These are phyloP conservation scores for Pyrrhia umbra DNA, from an alignment of 2,888 invertebrate genomes.

Conservation along the genomic window DNA sequence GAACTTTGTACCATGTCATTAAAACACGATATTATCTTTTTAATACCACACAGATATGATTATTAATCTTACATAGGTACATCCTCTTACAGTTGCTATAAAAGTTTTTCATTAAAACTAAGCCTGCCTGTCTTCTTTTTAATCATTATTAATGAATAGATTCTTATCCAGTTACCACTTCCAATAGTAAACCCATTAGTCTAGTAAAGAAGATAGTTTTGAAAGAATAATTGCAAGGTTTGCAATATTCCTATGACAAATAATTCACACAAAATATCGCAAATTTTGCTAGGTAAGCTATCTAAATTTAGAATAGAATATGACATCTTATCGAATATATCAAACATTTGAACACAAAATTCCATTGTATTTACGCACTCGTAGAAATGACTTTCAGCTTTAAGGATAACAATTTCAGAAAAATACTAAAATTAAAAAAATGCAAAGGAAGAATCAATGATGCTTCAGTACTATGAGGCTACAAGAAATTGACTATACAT, in stretches of 20 bases:
- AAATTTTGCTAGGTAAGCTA: not conserved
- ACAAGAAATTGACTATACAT: slow-evolving; percentile 14
- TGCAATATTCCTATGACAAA: not conserved
- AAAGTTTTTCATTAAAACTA: too few species aligned
- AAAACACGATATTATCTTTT: not conserved
- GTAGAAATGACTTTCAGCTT: not conserved
- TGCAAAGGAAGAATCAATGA: slow-evolving; percentile 12
- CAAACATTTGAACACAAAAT: not conserved
- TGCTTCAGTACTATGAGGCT: slow-evolving; percentile 6
- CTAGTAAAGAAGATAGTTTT: not conserved
- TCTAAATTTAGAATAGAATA: not conserved
- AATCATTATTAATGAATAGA: too few species aligned
- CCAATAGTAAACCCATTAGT: too few species aligned
- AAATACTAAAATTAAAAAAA: slow-evolving; percentile 13
- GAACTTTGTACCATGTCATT: not conserved
- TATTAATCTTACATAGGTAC: too few species aligned
- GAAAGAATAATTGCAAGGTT: not conserved
- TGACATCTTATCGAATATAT: not conserved
- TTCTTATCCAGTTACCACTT: too few species aligned
- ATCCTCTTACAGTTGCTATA: too few species aligned
- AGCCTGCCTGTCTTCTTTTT: too few species aligned
- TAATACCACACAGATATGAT: not conserved
- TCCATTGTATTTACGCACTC: not conserved
- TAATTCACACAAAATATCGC: too few species aligned
- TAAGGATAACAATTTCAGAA: not conserved